Evolutionary conservation across 2,797 vertebrate species (phyloP), one percentile per base, ranked within the genome.

Genomic region (Erpetoichthys calabaricus): DNA sequence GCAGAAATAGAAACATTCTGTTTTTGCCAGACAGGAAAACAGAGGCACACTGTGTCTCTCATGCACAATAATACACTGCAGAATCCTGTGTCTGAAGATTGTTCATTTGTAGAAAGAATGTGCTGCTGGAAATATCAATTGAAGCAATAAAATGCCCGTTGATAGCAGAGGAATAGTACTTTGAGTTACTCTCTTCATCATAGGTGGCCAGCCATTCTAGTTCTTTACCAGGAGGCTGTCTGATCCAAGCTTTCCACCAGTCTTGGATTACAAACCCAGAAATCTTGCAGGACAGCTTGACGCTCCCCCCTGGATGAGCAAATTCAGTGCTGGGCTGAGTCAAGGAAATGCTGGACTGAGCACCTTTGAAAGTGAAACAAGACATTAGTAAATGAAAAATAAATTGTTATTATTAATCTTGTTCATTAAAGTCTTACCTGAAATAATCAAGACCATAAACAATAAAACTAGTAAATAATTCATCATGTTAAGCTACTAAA

Each of bases 201-300:
- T 59, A 45, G 3, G 5, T 8, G 25, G 45, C 58, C 53, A 49
- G 7, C 45, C 45, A 55, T 45, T 44, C 51, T 52, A 8, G 7
- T 41, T 8, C 6, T 49, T 50, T 47, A 8, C 51, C 4, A 53
- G 56, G 4, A 2, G 7, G 44, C 52, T 64, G 50, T 6, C 59
- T 55, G 6, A 54, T 2, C 66, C 68, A 70, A 4, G 56, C 45
- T 9, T 6, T 51, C 5, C 5, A 6, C n/a, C 41, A 51, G 4
- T 9, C 8, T 9, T 4, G 9, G n/a, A 3, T 51, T 6, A 25
- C 5, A 25, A 51, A 51, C 50, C 9, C 50, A n/a, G 5, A 51
- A 6, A 51, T 7, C 45, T 49, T 52, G 47, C 58, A 63, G 47
- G 42, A 44, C 1, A 60, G 44, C 8, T 51, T 51, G 8, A 63